phyloP scores from a whole-genome alignment of 2,888 invertebrate genomes.

The Saturnia japonica region DNA sequence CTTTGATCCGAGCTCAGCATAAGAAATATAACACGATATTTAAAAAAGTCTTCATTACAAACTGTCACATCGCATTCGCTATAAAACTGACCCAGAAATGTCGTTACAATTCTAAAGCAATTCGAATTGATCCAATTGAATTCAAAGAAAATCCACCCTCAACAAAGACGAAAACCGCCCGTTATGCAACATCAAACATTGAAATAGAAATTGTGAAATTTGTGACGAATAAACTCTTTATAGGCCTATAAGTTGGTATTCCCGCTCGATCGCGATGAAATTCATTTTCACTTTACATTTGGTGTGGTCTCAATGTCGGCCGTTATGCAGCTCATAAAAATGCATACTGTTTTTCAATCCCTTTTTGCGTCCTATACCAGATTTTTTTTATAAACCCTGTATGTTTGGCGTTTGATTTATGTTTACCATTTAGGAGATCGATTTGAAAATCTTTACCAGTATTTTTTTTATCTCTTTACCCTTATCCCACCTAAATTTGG shows the following conservation, averaged over 20 bases:
- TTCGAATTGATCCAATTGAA: slow-evolving; percentile 37
- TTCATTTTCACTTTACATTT: slow-evolving; percentile 51
- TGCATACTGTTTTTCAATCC: background rate
- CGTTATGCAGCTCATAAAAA: slow-evolving; percentile 9
- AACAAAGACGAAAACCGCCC: slow-evolving; percentile 40
- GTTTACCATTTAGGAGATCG: no score
- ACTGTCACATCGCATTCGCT: background rate
- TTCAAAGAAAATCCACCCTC: slow-evolving; percentile 34
- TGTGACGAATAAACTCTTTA: slow-evolving; percentile 56
- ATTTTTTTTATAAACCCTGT: background rate
- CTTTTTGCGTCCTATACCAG: background rate
- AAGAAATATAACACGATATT: background rate
- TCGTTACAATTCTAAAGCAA: slow-evolving; percentile 27
- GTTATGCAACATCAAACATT: slow-evolving; percentile 50
- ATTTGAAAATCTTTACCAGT: no score
- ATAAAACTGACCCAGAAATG: slow-evolving; percentile 2
- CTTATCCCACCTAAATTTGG: no score
- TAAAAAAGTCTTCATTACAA: background rate
- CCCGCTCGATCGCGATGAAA: slow-evolving; percentile 50
- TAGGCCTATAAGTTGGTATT: slow-evolving; percentile 51
- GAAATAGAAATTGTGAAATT: slow-evolving; percentile 52
- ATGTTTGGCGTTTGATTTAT: no score
- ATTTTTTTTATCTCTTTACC: no score
- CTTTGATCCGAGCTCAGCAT: background rate
- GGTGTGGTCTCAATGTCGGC: slow-evolving; percentile 33